phyloP scores from a whole-genome alignment of 1,140 invertebrate genomes.

The Drosophila pectinifera region DNA sequence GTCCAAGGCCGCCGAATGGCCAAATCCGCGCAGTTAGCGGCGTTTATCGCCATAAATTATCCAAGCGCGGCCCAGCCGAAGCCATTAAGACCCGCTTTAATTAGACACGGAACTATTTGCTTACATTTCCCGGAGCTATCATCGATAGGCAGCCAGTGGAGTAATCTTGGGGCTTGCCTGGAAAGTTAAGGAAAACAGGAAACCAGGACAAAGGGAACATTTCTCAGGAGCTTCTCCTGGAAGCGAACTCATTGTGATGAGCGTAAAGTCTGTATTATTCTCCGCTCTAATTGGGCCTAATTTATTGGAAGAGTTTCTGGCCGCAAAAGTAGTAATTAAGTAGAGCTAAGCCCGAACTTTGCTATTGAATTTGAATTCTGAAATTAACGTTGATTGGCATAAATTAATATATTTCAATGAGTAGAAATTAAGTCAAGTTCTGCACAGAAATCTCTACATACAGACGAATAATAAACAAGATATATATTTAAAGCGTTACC shows the following conservation, averaged over 20 bases:
- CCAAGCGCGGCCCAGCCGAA: background rate
- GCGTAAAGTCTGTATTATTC: background rate
- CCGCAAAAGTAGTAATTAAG: background rate
- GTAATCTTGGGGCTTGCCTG: background rate
- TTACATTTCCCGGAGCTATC: slow-evolving; percentile 5
- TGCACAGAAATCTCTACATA: background rate
- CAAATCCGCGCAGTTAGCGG: slow-evolving; percentile 12
- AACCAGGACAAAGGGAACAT: background rate
- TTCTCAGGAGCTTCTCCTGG: background rate
- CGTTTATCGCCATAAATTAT: slow-evolving; percentile 22
- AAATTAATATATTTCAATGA: slow-evolving; percentile 25
- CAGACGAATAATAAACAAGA: too few species aligned
- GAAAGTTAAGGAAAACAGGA: slow-evolving; percentile 5
- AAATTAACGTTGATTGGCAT: slow-evolving; percentile 11
- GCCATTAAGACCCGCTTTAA: slow-evolving; percentile 11
- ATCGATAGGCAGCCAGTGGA: slow-evolving; percentile 15
- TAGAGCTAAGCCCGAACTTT: background rate
- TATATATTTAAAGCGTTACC: too few species aligned
- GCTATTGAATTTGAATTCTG: slow-evolving; percentile 6
- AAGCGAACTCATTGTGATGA: too few species aligned
- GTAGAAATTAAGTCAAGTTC: slow-evolving; percentile 1
- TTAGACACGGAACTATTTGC: slow-evolving; percentile 14
- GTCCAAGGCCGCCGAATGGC: slow-evolving; percentile 25
- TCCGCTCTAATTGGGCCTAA: background rate
- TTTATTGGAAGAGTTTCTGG: background rate